Percentiles rank a stretch among this genome's conserved stretches.
Evolutionary conservation across 2,888 invertebrate genomes (phyloP).

Genomic region (Drosophila falleni): DNA sequence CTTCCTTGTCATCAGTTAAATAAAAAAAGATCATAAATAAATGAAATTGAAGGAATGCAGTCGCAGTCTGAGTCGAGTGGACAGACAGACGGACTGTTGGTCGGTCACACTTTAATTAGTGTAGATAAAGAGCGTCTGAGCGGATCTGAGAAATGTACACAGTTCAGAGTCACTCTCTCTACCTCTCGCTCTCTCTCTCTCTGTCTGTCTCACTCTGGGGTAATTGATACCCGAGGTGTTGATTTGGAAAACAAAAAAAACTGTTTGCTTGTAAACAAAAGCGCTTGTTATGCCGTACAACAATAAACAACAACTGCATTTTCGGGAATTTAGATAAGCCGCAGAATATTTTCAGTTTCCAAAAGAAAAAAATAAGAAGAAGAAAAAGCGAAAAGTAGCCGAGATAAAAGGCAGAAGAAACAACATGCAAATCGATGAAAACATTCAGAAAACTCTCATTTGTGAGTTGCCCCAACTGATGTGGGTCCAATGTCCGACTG

Average conservation of each 20-base stretch:
- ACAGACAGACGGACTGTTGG: slow-evolving; percentile 17
- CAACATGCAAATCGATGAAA: slow-evolving; percentile 40
- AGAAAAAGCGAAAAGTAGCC: slow-evolving; percentile 48
- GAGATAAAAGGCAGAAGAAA: slow-evolving; percentile 34
- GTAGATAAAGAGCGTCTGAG: slow-evolving; percentile 71
- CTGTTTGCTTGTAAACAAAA: slow-evolving; percentile 77
- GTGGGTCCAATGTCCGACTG: slow-evolving; percentile 47
- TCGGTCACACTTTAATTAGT: slow-evolving; percentile 79
- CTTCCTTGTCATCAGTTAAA: slow-evolving; percentile 61
- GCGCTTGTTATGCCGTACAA: slow-evolving; percentile 57
- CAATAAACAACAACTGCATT: slow-evolving; percentile 66
- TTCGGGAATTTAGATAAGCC: slow-evolving; percentile 77
- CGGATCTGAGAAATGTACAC: slow-evolving; percentile 70
- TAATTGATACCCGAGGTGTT: slow-evolving; percentile 80
- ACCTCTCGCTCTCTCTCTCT: neutral
- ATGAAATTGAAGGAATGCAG: slow-evolving; percentile 63
- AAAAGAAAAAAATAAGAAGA: slow-evolving; percentile 12
- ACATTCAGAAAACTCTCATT: neutral
- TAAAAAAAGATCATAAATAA: slow-evolving; percentile 78
- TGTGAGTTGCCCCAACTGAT: slow-evolving; percentile 32
- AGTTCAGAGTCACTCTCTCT: slow-evolving; percentile 24
- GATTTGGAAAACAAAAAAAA: slow-evolving; percentile 71
- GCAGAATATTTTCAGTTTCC: slow-evolving; percentile 48
- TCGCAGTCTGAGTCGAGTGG: neutral
- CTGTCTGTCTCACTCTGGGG: slow-evolving; percentile 38